Base-by-base conservation (phyloP, 2,797 vertebrate genomes). In the Dendrocincla tyrannina region DNA sequence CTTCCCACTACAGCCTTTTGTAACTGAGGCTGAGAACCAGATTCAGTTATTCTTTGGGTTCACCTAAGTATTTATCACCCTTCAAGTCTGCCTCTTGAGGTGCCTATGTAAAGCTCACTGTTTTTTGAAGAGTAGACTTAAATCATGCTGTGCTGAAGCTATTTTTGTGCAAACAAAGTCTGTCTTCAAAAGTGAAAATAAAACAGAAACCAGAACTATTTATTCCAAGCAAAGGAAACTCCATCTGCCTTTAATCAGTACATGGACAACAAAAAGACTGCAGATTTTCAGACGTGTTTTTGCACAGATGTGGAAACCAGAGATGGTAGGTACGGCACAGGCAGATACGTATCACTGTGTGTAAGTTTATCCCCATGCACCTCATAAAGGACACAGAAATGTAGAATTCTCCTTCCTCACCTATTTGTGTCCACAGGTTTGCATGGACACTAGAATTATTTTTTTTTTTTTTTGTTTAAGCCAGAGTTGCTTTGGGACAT, bases 101-200 rank as follows among this genome's bases (percentile, higher is more conserved):
- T 83, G n/a, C 10, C 39, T 62, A 32, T 5, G 10, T 55, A 84
- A 88, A 83, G 24, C 50, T 60, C 5, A 25, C 39, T 62, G 49
- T 17, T 47, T 85, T 91, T 76, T 85, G 50, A 88, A 76, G 67
- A 89, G 37, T 2, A 74, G 73, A 41, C 41, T 33, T 72, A 91
- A 95, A 78, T 85, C 47, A 41, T 62, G 62, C 55, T 86, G 62
- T 64, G 23, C 41, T 76, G 68, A 89, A 79, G 49, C 77, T 73
- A 82, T 89, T 42, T 85, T 90, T 70, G 68, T 50, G 52, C 56
- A 93, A 93, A 94, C 68, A 76, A 91, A 84, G 33, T 25, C 80
- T 90, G 59, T 56, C 72, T 88, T 49, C 69, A 87, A 91, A 77
- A 93, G 9, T 35, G 44, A 84, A 95, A 93, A 93, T 68, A 88